These are phyloP conservation scores for Phaedon cochleariae DNA, from an alignment of 2,888 invertebrate species.

Conservation along the genomic window DNA sequence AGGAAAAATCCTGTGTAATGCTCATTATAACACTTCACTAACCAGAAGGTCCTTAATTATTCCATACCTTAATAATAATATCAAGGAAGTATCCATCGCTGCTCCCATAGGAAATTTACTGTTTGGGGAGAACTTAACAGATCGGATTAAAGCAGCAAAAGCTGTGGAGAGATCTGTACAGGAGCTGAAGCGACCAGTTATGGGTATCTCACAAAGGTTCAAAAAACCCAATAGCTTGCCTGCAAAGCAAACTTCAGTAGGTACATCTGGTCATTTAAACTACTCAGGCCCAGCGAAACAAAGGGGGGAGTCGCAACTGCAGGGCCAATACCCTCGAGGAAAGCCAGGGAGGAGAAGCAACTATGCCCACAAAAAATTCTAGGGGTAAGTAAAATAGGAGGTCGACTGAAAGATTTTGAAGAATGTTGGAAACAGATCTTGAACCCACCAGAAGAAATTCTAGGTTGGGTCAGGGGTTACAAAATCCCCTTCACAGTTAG, in stretches of 20 bases:
- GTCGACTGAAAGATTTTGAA: not conserved
- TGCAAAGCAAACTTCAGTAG: not conserved
- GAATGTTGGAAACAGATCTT: slow-evolving; percentile 13
- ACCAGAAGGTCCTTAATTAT: not conserved
- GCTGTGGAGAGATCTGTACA: slow-evolving; percentile 17
- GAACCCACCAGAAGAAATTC: slow-evolving; percentile 7
- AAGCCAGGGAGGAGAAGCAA: not conserved
- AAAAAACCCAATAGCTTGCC: not conserved
- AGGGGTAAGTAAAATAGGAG: not conserved
- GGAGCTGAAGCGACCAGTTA: slow-evolving; percentile 6
- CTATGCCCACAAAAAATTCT: not conserved
- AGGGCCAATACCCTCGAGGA: slow-evolving; percentile 21
- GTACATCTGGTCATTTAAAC: not conserved
- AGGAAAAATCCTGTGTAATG: not conserved
- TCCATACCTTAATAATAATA: not conserved
- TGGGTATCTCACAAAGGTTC: not conserved
- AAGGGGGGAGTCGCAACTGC: slow-evolving; percentile 3
- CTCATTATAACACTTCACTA: not conserved
- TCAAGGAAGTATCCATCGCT: not conserved
- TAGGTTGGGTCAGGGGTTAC: slow-evolving; percentile 23
- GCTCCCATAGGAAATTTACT: slow-evolving; percentile 3
- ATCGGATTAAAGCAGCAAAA: slow-evolving; percentile 17
- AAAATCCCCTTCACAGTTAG: not conserved
- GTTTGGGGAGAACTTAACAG: slow-evolving; percentile 22
- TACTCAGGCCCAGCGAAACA: not conserved